These are phyloP conservation scores for Hanleya hanleyi DNA, from an alignment of 2,888 invertebrate genomes.

Conservation along the genomic window DNA sequence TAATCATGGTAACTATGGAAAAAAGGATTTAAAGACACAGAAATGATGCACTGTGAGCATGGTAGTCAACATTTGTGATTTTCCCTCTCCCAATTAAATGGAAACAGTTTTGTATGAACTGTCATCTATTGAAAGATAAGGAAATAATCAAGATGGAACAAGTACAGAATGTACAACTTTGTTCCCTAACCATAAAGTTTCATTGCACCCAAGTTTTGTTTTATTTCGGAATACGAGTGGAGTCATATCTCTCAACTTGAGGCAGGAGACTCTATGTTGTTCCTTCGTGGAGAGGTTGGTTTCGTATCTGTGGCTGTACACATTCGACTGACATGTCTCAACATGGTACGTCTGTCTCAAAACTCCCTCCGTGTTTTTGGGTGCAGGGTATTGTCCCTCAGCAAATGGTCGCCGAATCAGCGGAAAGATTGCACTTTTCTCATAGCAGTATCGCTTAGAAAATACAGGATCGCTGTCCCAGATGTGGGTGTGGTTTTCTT, in stretches of 20 bases:
- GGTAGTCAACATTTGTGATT: too few relatives aligned
- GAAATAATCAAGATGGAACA: too few relatives aligned
- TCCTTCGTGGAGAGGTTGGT: neutral
- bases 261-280: slow-evolving; percentile 28
- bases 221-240: slow-evolving; percentile 34
- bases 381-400: slow-evolving; percentile 32
- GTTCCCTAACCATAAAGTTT: slow-evolving; percentile 19
- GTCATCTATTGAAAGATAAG: too few relatives aligned
- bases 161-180: neutral
- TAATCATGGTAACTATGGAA: too few relatives aligned
- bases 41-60: too few relatives aligned
- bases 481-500: slow-evolving; percentile 40
- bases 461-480: slow-evolving; percentile 35
- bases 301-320: slow-evolving; percentile 34
- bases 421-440: slow-evolving; percentile 35
- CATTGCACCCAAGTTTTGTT: slow-evolving; percentile 29
- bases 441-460: slow-evolving; percentile 14
- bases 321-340: slow-evolving; percentile 23
- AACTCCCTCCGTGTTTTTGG: slow-evolving; percentile 28
- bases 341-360: slow-evolving; percentile 25
- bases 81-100: too few relatives aligned
- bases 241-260: slow-evolving; percentile 24
- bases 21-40: too few relatives aligned
- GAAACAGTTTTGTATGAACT: too few relatives aligned
- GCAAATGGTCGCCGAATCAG: slow-evolving; percentile 33